Percentiles rank a stretch among this genome's conserved stretches.
phyloP scores from a whole-genome alignment of 2,113 vertebrate genomes.

The Eclectus roratus region DNA sequence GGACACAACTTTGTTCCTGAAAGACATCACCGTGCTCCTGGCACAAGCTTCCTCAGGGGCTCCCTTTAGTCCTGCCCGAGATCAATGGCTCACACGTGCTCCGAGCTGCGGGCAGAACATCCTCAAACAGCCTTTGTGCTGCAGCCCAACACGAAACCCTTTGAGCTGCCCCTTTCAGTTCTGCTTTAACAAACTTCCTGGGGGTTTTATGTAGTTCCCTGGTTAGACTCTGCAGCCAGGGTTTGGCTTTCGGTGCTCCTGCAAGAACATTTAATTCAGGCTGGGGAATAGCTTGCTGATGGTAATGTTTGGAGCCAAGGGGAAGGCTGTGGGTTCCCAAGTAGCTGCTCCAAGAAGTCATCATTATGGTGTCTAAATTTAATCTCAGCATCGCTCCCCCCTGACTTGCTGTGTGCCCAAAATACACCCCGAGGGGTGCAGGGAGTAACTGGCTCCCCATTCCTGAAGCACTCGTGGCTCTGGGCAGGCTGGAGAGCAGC shows the following conservation, averaged over 20 bases:
- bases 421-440: neutral
- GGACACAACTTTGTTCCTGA: neutral
- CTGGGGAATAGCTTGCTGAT: neutral
- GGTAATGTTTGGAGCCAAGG: neutral
- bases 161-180: constrained; percentile 17
- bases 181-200: constrained; percentile 31
- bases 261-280: neutral
- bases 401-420: neutral
- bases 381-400: neutral
- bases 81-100: neutral
- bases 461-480: accelerated
- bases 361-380: constrained; percentile 31
- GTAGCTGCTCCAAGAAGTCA: constrained; percentile 25
- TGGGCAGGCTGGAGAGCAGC: neutral
- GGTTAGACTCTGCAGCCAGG: neutral
- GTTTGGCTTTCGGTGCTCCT: neutral
- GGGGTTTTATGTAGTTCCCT: neutral
- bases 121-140: constrained; percentile 42
- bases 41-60: neutral
- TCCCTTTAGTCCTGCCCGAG: neutral
- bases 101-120: neutral
- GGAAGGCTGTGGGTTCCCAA: constrained; percentile 23
- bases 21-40: neutral
- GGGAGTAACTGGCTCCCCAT: neutral
- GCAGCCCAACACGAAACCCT: neutral